Percentiles rank a stretch among this genome's conserved stretches.
Evolutionary conservation across 1,140 invertebrate genomes (phyloP).

Genomic region (Contarinia nasturtii): DNA sequence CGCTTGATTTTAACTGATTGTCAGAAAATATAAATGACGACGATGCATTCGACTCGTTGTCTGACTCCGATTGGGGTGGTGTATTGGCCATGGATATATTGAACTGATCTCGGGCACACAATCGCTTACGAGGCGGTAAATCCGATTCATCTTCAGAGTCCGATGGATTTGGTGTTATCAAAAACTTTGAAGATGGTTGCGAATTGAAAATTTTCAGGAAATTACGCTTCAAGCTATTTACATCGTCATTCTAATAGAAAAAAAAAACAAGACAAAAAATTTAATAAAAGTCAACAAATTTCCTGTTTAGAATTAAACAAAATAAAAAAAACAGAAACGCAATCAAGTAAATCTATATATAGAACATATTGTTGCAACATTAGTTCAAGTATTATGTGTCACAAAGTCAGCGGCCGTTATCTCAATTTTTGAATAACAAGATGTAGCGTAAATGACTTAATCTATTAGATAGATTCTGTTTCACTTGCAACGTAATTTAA

Average conservation of each 20-base stretch:
- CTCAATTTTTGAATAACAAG: constrained; percentile 7
- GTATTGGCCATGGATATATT: constrained; percentile 4
- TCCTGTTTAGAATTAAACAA: constrained; percentile 9
- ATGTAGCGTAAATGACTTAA: too few species aligned
- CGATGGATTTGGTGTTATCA: constrained; percentile 27
- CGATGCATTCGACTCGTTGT: neutral
- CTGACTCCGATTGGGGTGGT: constrained; percentile 9
- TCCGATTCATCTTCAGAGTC: constrained; percentile 28
- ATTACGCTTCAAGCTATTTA: neutral
- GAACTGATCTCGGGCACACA: constrained; percentile 11
- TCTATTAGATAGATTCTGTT: constrained; percentile 9
- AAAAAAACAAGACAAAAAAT: constrained; percentile 10
- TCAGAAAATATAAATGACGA: neutral
- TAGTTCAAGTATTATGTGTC: too few species aligned
- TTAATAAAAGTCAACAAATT: constrained; percentile 5
- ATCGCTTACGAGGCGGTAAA: constrained; percentile 23
- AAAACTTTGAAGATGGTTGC: neutral
- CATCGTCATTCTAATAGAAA: neutral
- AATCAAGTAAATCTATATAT: neutral
- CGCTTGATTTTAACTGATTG: neutral
- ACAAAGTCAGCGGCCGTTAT: too few species aligned
- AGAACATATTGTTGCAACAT: constrained; percentile 7
- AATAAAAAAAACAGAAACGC: constrained; percentile 13
- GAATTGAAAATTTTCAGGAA: neutral
- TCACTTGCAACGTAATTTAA: neutral